phyloP scores from a whole-genome alignment of 2,888 invertebrate genomes.

The Erebia aethiops region DNA sequence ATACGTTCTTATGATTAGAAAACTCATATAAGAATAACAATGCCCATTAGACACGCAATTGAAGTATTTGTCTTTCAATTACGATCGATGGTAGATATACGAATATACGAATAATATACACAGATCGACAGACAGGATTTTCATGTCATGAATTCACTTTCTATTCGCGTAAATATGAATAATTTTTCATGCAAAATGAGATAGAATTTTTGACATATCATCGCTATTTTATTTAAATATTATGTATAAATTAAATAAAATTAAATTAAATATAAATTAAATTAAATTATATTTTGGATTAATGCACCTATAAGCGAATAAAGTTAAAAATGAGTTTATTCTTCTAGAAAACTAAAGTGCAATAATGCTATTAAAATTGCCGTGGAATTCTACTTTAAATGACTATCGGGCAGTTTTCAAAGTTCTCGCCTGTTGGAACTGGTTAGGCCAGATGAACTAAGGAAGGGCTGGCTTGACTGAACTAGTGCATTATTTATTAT shows the following conservation, averaged over 20 bases:
- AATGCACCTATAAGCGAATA: background rate
- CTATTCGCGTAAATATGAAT: background rate
- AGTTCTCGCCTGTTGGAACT: slow-evolving; percentile 57
- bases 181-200: background rate
- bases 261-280: too few species aligned
- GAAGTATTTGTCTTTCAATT: slow-evolving; percentile 9
- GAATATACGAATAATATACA: slow-evolving; percentile 7
- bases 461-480: slow-evolving; percentile 69
- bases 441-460: slow-evolving; percentile 52
- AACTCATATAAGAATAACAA: slow-evolving; percentile 2
- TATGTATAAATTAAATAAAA: too few species aligned
- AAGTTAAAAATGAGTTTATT: background rate
- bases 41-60: slow-evolving; percentile 13
- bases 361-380: slow-evolving; percentile 22
- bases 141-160: background rate
- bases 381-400: slow-evolving; percentile 19
- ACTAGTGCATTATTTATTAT: slow-evolving; percentile 81
- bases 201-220: background rate
- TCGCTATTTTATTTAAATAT: background rate
- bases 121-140: background rate
- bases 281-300: too few species aligned
- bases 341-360: slow-evolving; percentile 17
- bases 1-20: background rate
- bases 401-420: slow-evolving; percentile 40
- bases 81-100: slow-evolving; percentile 3